phyloP scores from a whole-genome alignment of 2,113 vertebrate genomes.

The Chlamydotis undulata region DNA sequence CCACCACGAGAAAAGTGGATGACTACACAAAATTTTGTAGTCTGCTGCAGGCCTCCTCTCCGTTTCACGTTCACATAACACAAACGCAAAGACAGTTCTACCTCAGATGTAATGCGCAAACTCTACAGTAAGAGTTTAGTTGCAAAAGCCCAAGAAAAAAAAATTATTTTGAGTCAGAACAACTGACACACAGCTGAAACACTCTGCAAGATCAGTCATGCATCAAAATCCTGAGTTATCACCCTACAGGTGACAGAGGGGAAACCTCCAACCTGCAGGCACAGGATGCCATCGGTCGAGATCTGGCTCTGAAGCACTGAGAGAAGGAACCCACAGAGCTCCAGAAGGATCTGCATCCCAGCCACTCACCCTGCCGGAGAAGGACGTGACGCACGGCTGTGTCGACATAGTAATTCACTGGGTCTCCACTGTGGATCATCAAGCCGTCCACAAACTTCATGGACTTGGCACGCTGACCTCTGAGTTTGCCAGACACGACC shows the following conservation, averaged over 20 bases:
- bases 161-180: neutral
- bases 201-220: neutral
- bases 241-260: neutral
- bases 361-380: constrained; percentile 90
- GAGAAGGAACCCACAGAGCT: neutral
- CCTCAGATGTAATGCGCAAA: rapidly evolving
- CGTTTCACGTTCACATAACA: neutral
- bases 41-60: neutral
- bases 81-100: neutral
- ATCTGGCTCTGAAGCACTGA: neutral
- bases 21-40: neutral
- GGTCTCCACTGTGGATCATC: constrained; percentile 99
- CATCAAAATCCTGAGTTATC: neutral
- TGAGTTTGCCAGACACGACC: constrained; percentile 94
- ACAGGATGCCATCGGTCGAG: rapidly evolving
- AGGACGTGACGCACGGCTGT: constrained; percentile 96
- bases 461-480: constrained; percentile 97
- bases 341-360: neutral
- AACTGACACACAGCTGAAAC: neutral
- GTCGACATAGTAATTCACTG: constrained; percentile 98
- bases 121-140: rapidly evolving
- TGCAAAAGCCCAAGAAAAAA: neutral
- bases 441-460: constrained; percentile 99
- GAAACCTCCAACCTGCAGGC: neutral
- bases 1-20: neutral